A percentile compares a stretch with the other conserved stretches of the same genome.
phyloP scores from a whole-genome alignment of 2,797 vertebrate species.

The Tenualosa thibaudeaui region DNA sequence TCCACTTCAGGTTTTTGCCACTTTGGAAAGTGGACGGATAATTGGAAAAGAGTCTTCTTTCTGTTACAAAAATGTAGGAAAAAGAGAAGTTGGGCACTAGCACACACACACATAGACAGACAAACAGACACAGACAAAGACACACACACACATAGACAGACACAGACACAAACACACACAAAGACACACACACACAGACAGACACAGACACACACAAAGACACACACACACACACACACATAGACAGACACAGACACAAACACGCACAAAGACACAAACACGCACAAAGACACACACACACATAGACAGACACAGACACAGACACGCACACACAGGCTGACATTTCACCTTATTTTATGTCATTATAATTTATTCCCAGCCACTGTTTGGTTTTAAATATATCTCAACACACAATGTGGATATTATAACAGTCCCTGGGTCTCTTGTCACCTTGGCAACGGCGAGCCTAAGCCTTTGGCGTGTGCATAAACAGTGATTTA shows the following conservation, averaged over 20 bases:
- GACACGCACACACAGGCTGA: background rate
- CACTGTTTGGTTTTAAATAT: background rate
- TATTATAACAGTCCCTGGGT: slow-evolving; percentile 6
- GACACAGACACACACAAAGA: background rate
- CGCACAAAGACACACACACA: background rate
- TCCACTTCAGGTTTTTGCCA: background rate
- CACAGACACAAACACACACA: background rate
- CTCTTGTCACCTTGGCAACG: slow-evolving; percentile 16
- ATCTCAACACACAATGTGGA: background rate
- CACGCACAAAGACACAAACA: too few species aligned
- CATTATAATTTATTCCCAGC: slow-evolving; percentile 10
- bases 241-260: background rate
- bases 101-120: background rate
- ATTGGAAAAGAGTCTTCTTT: background rate
- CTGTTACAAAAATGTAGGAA: too few species aligned
- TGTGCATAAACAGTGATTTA: slow-evolving; percentile 22
- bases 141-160: background rate
- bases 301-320: background rate
- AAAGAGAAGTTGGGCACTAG: background rate
- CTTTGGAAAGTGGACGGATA: background rate
- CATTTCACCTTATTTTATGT: slow-evolving; percentile 6
- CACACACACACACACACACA: background rate
- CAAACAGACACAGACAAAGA: background rate
- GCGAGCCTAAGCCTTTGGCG: background rate
- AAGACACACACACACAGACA: background rate